Percentiles rank a stretch among this genome's conserved stretches.
Evolutionary conservation across 1,140 invertebrate genomes (phyloP).

Genomic region (Eumeta japonica): DNA sequence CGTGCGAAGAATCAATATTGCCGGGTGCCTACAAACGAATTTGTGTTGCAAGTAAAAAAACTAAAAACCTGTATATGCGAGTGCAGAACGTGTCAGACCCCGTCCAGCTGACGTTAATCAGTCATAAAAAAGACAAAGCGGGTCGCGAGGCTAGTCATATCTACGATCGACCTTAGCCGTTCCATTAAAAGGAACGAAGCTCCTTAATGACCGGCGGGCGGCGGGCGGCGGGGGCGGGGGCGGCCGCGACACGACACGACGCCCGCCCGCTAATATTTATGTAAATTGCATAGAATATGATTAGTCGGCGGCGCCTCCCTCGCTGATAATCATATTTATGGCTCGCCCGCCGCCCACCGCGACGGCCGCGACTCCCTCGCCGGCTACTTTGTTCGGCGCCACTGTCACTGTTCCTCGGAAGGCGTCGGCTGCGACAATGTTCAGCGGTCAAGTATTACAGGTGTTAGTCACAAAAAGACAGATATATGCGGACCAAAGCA

Average conservation of each 20-base stretch:
- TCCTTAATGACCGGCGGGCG: slow-evolving; percentile 31
- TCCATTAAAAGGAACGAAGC: slow-evolving; percentile 14
- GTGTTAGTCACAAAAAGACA: too few relatives aligned
- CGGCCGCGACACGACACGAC: slow-evolving; percentile 42
- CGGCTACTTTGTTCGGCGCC: too few relatives aligned
- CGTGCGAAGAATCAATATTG: too few relatives aligned
- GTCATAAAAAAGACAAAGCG: slow-evolving; percentile 52
- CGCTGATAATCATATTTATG: slow-evolving; percentile 32
- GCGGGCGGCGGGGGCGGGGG: background rate
- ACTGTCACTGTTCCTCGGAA: too few relatives aligned
- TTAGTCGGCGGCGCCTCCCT: slow-evolving; percentile 49
- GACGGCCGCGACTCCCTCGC: slow-evolving; percentile 5
- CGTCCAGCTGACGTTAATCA: too few relatives aligned
- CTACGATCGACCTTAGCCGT: slow-evolving; percentile 30
- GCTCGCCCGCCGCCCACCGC: background rate
- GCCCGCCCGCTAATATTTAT: slow-evolving; percentile 44
- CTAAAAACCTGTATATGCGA: too few relatives aligned
- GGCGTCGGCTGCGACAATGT: too few relatives aligned
- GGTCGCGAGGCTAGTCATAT: slow-evolving; percentile 29
- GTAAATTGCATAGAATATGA: slow-evolving; percentile 56
- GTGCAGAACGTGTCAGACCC: too few relatives aligned
- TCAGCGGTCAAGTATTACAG: too few relatives aligned
- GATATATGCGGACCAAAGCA: too few relatives aligned
- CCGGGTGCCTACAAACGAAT: too few relatives aligned
- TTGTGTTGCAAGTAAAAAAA: too few relatives aligned